Percentiles rank a stretch among this genome's conserved stretches.
phyloP scores from a whole-genome alignment of 2,797 vertebrate genomes.

The Gorsachius magnificus region DNA sequence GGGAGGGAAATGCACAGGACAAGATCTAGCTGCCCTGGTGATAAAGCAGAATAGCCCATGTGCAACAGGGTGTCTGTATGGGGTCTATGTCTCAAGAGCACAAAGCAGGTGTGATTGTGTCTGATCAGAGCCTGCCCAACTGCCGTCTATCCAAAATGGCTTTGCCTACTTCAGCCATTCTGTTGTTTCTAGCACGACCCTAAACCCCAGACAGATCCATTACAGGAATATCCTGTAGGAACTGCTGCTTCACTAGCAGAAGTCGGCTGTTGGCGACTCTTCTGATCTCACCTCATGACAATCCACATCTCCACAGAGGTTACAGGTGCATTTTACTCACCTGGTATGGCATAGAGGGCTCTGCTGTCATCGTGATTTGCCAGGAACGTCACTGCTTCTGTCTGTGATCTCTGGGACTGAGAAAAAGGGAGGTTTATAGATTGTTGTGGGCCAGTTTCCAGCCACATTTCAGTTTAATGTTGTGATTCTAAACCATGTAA shows the following conservation, averaged over 20 bases:
- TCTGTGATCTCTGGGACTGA: constrained; percentile 98
- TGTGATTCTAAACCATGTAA: not conserved
- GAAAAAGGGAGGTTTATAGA: not conserved
- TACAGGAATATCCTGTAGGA: not conserved
- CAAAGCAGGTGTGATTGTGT: no score
- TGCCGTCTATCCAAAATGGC: not conserved
- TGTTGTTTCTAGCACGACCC: not conserved
- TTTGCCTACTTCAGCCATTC: fast-evolving
- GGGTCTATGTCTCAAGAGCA: not conserved
- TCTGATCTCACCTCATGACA: not conserved
- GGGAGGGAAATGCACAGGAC: not conserved
- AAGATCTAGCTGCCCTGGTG: not conserved
- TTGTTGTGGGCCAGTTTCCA: not conserved
- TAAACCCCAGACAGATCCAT: not conserved
- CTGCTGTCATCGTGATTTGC: constrained; percentile 98
- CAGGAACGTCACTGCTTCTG: constrained; percentile 96
- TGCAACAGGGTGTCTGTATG: fast-evolving
- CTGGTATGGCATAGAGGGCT: constrained; percentile 97
- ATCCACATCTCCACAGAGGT: not conserved
- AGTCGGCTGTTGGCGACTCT: fast-evolving
- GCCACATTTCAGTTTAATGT: not conserved
- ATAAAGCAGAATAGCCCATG: not conserved
- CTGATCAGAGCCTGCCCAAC: not conserved
- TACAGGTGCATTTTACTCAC: constrained; percentile 66
- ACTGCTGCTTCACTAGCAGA: not conserved